Evolutionary conservation across 2,797 vertebrate genomes (phyloP).

Genomic region (Tenualosa ilisha): DNA sequence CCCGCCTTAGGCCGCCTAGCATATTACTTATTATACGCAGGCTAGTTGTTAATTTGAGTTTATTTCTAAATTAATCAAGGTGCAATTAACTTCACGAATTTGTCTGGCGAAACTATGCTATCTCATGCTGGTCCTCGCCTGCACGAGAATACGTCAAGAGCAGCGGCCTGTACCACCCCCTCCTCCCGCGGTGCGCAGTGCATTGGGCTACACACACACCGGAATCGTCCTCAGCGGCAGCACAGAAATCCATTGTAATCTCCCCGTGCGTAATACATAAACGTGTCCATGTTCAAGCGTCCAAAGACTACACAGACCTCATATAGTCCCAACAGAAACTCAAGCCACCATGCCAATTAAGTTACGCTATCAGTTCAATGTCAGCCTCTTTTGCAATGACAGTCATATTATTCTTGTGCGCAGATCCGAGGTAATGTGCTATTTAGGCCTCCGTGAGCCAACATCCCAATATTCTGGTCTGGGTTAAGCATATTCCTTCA

Average conservation of each 20-base stretch:
- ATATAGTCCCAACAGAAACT: neutral
- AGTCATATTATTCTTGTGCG: slow-evolving; percentile 36
- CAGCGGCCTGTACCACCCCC: slow-evolving; percentile 7
- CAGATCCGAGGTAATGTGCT: slow-evolving; percentile 28
- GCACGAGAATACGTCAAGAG: slow-evolving; percentile 22
- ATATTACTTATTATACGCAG: neutral
- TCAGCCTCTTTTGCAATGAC: neutral
- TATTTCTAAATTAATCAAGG: neutral
- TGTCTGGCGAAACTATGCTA: neutral
- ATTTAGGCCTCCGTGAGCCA: slow-evolving; percentile 1
- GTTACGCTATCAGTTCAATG: slow-evolving; percentile 13
- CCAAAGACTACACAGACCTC: neutral
- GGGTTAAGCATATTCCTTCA: neutral
- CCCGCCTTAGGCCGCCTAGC: no score
- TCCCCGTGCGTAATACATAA: neutral
- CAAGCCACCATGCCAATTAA: slow-evolving; percentile 7
- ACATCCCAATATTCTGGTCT: neutral
- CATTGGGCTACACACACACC: neutral
- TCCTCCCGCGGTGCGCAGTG: slow-evolving; percentile 17
- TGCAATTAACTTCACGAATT: neutral
- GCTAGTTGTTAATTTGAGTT: no score
- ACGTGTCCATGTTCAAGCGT: slow-evolving; percentile 1
- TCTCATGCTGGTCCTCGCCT: slow-evolving; percentile 2
- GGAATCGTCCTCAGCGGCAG: neutral
- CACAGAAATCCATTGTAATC: slow-evolving; percentile 24